Conservation (phyloP, 1,140 invertebrate genomes). For the Aphelenchoides avenae region DNA sequence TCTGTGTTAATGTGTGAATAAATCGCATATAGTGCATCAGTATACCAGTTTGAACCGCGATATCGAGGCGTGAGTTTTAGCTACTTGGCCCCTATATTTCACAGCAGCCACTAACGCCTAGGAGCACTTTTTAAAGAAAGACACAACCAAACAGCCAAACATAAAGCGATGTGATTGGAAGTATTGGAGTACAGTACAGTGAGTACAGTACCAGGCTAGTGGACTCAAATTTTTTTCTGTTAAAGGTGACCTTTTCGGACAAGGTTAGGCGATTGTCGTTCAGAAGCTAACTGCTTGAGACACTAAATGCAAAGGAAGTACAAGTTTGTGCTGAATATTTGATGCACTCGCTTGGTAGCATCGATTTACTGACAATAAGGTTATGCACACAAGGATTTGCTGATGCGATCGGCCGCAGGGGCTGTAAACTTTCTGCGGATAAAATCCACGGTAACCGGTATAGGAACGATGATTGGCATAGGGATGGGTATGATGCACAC, state of each 20-base stretch:
- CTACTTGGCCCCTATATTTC: conserved; percentile 3
- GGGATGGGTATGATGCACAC: conserved; percentile 6
- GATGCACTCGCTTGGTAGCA: neutral
- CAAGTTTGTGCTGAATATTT: neutral
- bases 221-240: too few species aligned
- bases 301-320: neutral
- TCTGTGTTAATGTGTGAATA: neutral
- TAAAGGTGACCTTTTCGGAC: neutral
- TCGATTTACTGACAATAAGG: too few species aligned
- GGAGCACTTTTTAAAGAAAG: too few species aligned
- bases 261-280: neutral
- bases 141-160: too few species aligned
- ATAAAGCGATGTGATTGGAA: too few species aligned
- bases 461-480: conserved; percentile 1
- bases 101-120: too few species aligned
- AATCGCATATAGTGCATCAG: neutral
- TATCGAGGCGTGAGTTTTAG: neutral
- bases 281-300: neutral
- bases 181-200: too few species aligned
- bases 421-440: conserved; percentile 1
- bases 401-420: too few species aligned
- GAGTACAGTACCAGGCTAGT: too few species aligned
- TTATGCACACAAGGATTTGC: too few species aligned
- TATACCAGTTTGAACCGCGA: neutral
- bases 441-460: conserved; percentile 12